Evolutionary conservation across 2,113 vertebrate genomes (phyloP).

Genomic region (Paracanthobrama guichenoti): DNA sequence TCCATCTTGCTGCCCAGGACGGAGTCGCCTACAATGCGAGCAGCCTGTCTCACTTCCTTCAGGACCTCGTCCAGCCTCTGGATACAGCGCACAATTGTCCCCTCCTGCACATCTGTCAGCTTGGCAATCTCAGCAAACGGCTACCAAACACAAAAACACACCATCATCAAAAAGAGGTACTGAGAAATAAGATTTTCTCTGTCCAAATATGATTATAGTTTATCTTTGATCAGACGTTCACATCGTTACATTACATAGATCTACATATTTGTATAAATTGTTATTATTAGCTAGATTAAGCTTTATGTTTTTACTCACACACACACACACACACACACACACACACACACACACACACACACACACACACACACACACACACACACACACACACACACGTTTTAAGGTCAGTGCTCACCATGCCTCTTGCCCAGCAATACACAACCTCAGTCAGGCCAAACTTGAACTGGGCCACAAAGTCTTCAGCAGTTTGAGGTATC

Average conservation of each 20-base stretch:
- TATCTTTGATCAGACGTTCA: background rate
- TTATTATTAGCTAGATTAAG: background rate
- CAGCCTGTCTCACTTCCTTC: conserved; percentile 86
- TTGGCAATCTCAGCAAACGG: conserved; percentile 87
- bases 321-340: too few species aligned
- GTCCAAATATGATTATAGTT: background rate
- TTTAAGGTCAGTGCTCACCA: conserved; percentile 76
- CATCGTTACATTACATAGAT: background rate
- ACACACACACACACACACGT: background rate
- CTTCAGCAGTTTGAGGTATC: conserved; percentile 82
- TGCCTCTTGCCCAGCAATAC: conserved; percentile 92
- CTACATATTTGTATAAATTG: background rate
- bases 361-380: too few species aligned
- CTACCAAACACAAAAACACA: conserved; percentile 61
- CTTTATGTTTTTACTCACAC: background rate
- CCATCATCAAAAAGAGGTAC: background rate
- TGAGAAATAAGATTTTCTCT: background rate
- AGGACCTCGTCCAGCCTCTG: conserved; percentile 91
- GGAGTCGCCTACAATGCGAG: conserved; percentile 88
- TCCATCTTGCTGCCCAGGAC: conserved; percentile 92
- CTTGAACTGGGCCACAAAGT: conserved; percentile 88
- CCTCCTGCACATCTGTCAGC: conserved; percentile 89
- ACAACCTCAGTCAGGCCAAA: conserved; percentile 93
- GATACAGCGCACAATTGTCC: conserved; percentile 90
- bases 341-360: too few species aligned